A percentile compares a stretch with the other conserved stretches of the same genome.
Evolutionary conservation across 2,888 invertebrate species (phyloP).

Genomic region (Stenichneumon culpator): DNA sequence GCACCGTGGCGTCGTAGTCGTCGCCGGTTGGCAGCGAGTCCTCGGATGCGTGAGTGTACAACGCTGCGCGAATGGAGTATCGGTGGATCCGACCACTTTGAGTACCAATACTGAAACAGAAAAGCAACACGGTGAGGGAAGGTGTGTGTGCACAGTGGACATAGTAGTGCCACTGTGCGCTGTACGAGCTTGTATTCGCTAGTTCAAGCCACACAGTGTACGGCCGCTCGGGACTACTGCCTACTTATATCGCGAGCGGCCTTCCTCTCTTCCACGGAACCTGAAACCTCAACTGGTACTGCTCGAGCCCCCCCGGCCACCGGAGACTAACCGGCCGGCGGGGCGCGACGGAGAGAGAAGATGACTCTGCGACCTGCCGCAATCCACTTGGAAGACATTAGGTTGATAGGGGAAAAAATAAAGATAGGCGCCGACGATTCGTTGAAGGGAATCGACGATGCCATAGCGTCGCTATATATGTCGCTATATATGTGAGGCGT

Average conservation of each 20-base stretch:
- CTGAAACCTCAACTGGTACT: slow-evolving; percentile 29
- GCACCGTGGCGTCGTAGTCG: slow-evolving; percentile 55
- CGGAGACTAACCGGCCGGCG: slow-evolving; percentile 2
- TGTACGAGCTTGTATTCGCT: slow-evolving; percentile 13
- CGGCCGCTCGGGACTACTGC: slow-evolving; percentile 30
- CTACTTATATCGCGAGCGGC: slow-evolving; percentile 63
- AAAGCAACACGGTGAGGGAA: background rate
- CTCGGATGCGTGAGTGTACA: background rate
- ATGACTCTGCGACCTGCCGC: slow-evolving; percentile 48
- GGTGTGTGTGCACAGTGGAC: slow-evolving; percentile 33
- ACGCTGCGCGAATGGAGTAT: slow-evolving; percentile 1
- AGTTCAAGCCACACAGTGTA: slow-evolving; percentile 3
- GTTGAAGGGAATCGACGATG: background rate
- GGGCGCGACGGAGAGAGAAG: slow-evolving; percentile 31
- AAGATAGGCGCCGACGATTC: background rate
- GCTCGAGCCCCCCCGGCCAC: background rate
- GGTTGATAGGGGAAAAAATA: background rate
- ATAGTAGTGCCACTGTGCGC: slow-evolving; percentile 42
- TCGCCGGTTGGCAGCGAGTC: background rate
- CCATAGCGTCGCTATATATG: background rate
- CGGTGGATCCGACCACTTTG: background rate
- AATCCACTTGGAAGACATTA: slow-evolving; percentile 19
- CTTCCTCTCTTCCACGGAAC: slow-evolving; percentile 63
- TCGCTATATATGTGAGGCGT: background rate
- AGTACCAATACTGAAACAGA: background rate